Evolutionary conservation across 2,113 vertebrate species (phyloP).

Genomic region (Tringa solitaria): DNA sequence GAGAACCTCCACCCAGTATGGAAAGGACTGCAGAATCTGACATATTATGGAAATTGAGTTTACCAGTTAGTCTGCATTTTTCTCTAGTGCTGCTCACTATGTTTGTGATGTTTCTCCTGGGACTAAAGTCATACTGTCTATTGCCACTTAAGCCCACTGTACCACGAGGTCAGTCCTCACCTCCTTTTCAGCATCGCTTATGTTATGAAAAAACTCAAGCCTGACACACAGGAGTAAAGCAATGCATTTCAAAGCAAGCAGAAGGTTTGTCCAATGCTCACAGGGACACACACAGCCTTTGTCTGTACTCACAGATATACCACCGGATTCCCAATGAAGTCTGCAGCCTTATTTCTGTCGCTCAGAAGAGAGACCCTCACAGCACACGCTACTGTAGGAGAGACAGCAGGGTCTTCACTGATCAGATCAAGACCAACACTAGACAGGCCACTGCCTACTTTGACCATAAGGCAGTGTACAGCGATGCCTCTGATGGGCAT

Average conservation of each 20-base stretch:
- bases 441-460: neutral
- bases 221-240: neutral
- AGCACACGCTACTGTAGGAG: neutral
- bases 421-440: neutral
- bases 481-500: neutral
- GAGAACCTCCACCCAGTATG: neutral
- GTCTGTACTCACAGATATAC: neutral
- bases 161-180: neutral
- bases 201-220: neutral
- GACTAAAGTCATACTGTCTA: neutral
- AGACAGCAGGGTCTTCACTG: neutral
- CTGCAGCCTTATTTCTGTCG: neutral
- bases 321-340: neutral
- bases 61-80: neutral
- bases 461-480: neutral
- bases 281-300: neutral
- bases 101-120: neutral
- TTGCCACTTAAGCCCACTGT: accelerated
- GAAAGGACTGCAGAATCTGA: neutral
- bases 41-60: neutral
- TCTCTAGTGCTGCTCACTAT: neutral
- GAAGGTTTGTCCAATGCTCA: neutral
- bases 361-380: neutral
- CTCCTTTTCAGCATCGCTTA: neutral
- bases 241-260: neutral